Evolutionary conservation across 2,797 vertebrate species (phyloP), one percentile per base, ranked within the genome.

Genomic region (Hozukius guyotensis): DNA sequence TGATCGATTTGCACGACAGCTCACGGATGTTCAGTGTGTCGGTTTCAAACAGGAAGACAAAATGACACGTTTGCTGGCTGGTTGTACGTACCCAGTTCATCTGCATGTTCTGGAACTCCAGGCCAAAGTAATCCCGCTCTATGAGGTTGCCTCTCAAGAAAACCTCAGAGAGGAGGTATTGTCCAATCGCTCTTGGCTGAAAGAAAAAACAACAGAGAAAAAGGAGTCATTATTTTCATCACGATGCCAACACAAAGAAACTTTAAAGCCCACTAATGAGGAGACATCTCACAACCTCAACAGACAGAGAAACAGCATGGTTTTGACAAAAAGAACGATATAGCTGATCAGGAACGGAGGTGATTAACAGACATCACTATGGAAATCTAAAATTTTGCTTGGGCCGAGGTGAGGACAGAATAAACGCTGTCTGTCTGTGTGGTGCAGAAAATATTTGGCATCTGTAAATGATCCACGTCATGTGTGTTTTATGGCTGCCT

Each of bases 91-190:
- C 99, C 98, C 98, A 99, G 84, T 92, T 96, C 80, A 97, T 96
- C 87, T 96, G 97, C 85, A 94, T 89, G 80, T 97, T 98, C 92
- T 97, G 97, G 91, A 98, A 99, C 94, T 99, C 98, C 49, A 99
- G 94, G 78, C 99, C 98, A 88, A 99, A 99, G 94, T 99, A 99
- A 95, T 99, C 99, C 0, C 96, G 97, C 89, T 99, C 99, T 7
- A 97, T 96, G 91, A 99, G 95, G 93, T 99, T 99, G 87, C 97
- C 93, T 88, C 94, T 96, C 89, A 92, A 94, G 95, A 97, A 99
- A 91, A 98, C 96, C 24, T 97, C 96, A 25, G 92, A 92, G 84
- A 98, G 85, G 55, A 99, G 89, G 0, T 81, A 56, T 93, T 99
- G 97, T 74, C 97, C 98, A 0, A 96, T 80, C 20, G 93, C 93